Evolutionary conservation across 2,113 vertebrate genomes (phyloP).

Genomic region (Apodemus sylvaticus): DNA sequence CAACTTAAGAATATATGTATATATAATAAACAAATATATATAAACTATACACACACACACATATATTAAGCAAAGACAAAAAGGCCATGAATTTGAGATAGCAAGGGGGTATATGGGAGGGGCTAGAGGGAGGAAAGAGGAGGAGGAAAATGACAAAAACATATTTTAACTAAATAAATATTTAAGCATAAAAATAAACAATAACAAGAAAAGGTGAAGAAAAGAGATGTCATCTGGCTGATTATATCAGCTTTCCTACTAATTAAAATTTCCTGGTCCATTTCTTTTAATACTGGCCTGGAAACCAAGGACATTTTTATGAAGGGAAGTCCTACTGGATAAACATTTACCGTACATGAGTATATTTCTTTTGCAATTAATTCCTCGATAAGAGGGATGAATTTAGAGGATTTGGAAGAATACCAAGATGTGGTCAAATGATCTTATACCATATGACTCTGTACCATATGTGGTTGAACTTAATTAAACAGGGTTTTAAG

Average conservation of each 20-base stretch:
- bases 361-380: slow-evolving; percentile 64
- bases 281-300: slow-evolving; percentile 47
- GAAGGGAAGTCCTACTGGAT: slow-evolving; percentile 2
- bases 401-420: slow-evolving; percentile 70
- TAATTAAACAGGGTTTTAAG: slow-evolving; percentile 70
- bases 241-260: not conserved
- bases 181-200: not conserved
- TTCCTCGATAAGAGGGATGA: slow-evolving; percentile 49
- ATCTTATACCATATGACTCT: slow-evolving; percentile 60
- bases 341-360: slow-evolving; percentile 61
- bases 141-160: not conserved
- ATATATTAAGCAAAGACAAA: not conserved
- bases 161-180: not conserved
- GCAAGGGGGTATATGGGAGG: not conserved
- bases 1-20: not conserved
- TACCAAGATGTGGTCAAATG: slow-evolving; percentile 68
- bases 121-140: not conserved
- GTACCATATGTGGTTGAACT: slow-evolving; percentile 72
- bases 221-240: not conserved
- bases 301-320: slow-evolving; percentile 41
- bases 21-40: no score
- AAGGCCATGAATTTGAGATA: not conserved
- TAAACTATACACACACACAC: no score
- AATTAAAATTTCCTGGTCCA: not conserved
- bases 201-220: not conserved